Conservation (phyloP, 2,113 vertebrate genomes). For the Falcunculus frontatus region DNA sequence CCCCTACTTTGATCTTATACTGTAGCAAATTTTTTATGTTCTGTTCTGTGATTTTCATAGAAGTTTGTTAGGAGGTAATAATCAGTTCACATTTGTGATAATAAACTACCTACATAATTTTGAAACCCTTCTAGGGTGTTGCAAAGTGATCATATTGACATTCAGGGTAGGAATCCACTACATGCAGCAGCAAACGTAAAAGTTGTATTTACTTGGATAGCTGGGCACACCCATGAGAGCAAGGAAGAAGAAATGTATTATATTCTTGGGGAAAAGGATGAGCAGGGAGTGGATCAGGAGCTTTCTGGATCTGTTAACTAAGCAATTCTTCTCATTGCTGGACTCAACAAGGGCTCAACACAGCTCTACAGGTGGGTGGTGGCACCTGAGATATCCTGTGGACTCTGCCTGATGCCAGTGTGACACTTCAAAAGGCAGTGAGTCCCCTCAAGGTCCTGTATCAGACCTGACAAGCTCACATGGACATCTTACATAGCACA, state of each 20-base stretch:
- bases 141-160: not conserved
- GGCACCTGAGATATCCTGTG: not conserved
- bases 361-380: not conserved
- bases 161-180: not conserved
- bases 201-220: not conserved
- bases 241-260: not conserved
- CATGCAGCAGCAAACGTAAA: not conserved
- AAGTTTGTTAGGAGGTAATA: not conserved
- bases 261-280: not conserved
- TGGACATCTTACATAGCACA: not conserved
- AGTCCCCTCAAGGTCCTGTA: not conserved
- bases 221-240: not conserved
- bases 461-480: not conserved
- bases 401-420: not conserved
- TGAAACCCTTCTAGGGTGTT: not conserved
- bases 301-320: not conserved
- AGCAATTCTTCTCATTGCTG: not conserved
- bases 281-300: not conserved
- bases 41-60: not conserved
- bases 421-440: not conserved
- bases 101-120: not conserved
- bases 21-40: not conserved
- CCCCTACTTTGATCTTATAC: not conserved
- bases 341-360: not conserved
- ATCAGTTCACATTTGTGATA: not conserved